Evolutionary conservation across 2,888 invertebrate genomes (phyloP), one percentile per base, ranked within the genome.

Genomic region (Neelides folsomi): DNA sequence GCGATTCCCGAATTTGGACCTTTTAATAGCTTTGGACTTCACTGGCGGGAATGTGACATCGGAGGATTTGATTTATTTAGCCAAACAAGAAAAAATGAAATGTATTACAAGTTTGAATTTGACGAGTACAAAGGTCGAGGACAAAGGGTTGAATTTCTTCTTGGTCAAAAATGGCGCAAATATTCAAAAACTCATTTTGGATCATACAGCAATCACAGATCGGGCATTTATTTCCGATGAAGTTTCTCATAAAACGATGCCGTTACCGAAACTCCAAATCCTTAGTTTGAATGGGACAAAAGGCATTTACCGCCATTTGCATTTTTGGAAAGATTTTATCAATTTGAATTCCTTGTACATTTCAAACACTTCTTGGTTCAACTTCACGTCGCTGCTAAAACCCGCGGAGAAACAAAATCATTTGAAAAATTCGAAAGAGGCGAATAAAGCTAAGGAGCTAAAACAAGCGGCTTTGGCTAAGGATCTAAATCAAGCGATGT

Each of bases 1-100:
- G 9, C 51, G 63, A 18, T 63, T 63, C 55, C 58, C 60, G 2
- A 59, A 63, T 48, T 57, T 59, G 2, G 59, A 54, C 10, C 59
- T 59, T 37, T 52, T 63, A 4, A 55, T 53, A 9, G 59, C 52
- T 37, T 39, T 63, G 9, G 59, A 63, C 36, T 63, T 63, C 35
- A 53, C 55, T 36, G 59, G 61, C 52, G 55, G 58, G 35, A 63
- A 63, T 47, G 45, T 63, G 2, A 53, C 44, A 35, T 16, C 47
- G 12, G 54, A 53, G 6, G 60, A 60, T 46, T 43, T 59, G 42
- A 42, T 44, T 8, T 34, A 49, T 37, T 42, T 59, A 41, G 45
- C 56, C 35, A 51, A 51, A 39, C 48, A 47, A n/a, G 41, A 51
- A 36, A 49, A 54, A 7, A 38, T 58, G 5, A 38, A 38, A 9